A percentile compares a stretch with the other conserved stretches of the same genome.
Conservation (phyloP, 2,888 invertebrate genomes). For the Agrypnus murinus region DNA sequence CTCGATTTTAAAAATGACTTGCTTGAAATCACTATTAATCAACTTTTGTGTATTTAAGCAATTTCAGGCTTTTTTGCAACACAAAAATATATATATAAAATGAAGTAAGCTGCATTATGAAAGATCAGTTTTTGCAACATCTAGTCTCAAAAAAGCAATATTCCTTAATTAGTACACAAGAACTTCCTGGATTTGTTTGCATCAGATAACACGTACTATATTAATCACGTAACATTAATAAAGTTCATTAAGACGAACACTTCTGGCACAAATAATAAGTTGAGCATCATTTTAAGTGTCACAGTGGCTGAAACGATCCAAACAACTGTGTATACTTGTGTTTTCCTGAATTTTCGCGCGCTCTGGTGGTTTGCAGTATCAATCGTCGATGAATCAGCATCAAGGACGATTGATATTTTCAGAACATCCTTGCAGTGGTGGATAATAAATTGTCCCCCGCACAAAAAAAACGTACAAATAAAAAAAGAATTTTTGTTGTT, state of each 20-base stretch:
- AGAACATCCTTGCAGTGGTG: constrained; percentile 35
- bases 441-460: constrained; percentile 20
- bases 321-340: constrained; percentile 3
- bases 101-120: too few species aligned
- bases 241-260: constrained; percentile 9
- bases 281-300: constrained; percentile 10
- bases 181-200: constrained; percentile 1
- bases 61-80: neutral
- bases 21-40: neutral
- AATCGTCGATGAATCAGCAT: constrained; percentile 40
- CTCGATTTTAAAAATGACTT: constrained; percentile 7
- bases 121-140: too few species aligned
- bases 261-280: constrained; percentile 13
- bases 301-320: constrained; percentile 8
- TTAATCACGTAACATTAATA: constrained; percentile 12
- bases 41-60: neutral
- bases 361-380: constrained; percentile 18
- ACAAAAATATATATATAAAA: neutral
- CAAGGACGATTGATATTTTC: constrained; percentile 46
- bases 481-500: constrained; percentile 16
- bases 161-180: neutral
- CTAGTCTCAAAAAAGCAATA: neutral
- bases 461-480: constrained; percentile 25
- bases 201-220: constrained; percentile 8
- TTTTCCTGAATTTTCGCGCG: constrained; percentile 26